Base-by-base conservation (phyloP, 2,113 vertebrate genomes). In the Ailuropoda melanoleuca region DNA sequence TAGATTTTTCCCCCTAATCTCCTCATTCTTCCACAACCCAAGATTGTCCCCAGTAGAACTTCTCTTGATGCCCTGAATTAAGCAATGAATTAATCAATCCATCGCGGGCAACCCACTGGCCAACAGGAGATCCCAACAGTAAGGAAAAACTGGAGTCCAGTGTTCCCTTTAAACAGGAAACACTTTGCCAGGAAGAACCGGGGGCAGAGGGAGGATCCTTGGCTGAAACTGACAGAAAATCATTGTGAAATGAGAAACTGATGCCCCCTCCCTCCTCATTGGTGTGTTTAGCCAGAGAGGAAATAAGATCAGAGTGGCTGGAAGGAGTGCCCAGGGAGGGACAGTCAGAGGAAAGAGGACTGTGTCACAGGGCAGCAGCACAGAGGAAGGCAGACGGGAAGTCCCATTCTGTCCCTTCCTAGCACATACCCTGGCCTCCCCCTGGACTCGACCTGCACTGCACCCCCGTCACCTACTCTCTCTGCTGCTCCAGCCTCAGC, bases 251-350 rank as follows among this genome's bases (percentile, higher is more conserved):
- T 4, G 68, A 91, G 60, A 84, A 48, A 34, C 26, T 23, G 21
- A 56, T 7, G 56, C 6, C 56, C 50, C 4, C 56, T 3, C 0
- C 19, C 0, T 6, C n/a, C 46, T 55, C 4, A 9, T 0, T 19
- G 26, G 11, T 34, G 4, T 55, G 53, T 68, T 66, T 83, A 53
- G 56, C 72, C 26, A 60, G 70, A 46, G 72, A 64, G 77, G 62
- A 86, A 64, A 18, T 19, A 39, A 56, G 48, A 86, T 39, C 46
- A 87, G 80, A 62, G 23, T 11, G 21, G 53, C 14, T 29, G 43
- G 60, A n/a, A 39, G n/a, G 39, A 17, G 46, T 23, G 50, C 55
- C 66, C 11, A 3, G 4, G 37, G n/a, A 64, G 80, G n/a, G 18
- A 5, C 4, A 7, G 55, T 34, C 37, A 26, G 60, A 81, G 66